A percentile compares a stretch with the other conserved stretches of the same genome.
phyloP scores from a whole-genome alignment of 2,797 vertebrate genomes.

The Melanotaenia parkinsoni region DNA sequence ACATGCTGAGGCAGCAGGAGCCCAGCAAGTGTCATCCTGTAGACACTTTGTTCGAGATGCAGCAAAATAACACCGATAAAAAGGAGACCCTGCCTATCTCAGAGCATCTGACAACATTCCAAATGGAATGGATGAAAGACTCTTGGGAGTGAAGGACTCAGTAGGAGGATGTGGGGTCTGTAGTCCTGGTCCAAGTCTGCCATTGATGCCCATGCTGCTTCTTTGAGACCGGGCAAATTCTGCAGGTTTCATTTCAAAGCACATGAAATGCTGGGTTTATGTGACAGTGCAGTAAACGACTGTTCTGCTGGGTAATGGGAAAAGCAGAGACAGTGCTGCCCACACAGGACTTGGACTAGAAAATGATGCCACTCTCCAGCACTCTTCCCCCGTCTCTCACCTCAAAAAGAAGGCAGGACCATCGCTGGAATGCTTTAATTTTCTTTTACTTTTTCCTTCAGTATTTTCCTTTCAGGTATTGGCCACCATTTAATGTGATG shows the following conservation, averaged over 20 bases:
- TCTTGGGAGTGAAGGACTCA: constrained; percentile 52
- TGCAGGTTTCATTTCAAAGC: constrained; percentile 79
- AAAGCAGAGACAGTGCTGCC: constrained; percentile 53
- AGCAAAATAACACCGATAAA: constrained; percentile 70
- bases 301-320: constrained; percentile 66
- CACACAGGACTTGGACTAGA: constrained; percentile 55
- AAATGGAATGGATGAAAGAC: constrained; percentile 74
- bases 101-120: constrained; percentile 69
- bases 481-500: constrained; percentile 67
- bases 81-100: constrained; percentile 62
- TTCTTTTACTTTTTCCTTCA: constrained; percentile 18
- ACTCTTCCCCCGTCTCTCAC: constrained; percentile 14
- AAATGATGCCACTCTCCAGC: constrained; percentile 33
- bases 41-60: constrained; percentile 68
- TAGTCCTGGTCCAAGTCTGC: constrained; percentile 63
- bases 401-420: constrained; percentile 28
- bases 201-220: constrained; percentile 77
- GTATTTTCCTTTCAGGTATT: constrained; percentile 68
- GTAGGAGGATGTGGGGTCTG: constrained; percentile 57
- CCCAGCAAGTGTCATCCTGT: constrained; percentile 81
- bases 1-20: constrained; percentile 78
- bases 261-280: constrained; percentile 72
- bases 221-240: constrained; percentile 73
- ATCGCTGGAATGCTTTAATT: constrained; percentile 10
- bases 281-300: constrained; percentile 67